These are phyloP conservation scores for Iselma pallidipennis DNA, from an alignment of 2,888 invertebrate species.

Conservation along the genomic window DNA sequence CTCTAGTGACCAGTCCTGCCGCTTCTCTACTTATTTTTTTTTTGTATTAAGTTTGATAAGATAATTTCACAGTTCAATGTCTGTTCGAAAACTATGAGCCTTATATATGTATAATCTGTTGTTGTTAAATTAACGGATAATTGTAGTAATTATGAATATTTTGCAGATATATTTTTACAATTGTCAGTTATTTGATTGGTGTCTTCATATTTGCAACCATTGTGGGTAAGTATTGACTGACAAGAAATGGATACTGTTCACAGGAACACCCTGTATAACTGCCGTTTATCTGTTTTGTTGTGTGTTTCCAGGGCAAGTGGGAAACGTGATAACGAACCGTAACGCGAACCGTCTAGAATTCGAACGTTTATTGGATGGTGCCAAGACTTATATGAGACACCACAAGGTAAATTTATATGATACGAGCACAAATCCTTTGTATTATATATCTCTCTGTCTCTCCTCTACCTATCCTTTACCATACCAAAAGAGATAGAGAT, in stretches of 20 bases:
- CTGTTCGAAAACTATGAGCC: conserved; percentile 54
- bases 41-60: too few species aligned
- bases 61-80: conserved; percentile 33
- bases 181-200: conserved; percentile 95
- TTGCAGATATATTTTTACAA: conserved; percentile 93
- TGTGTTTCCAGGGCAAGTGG: conserved; percentile 81
- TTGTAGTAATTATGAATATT: conserved; percentile 28
- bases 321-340: conserved; percentile 95
- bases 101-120: conserved; percentile 1
- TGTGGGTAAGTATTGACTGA: conserved; percentile 73
- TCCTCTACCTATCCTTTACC: background rate
- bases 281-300: too few species aligned
- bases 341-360: conserved; percentile 96
- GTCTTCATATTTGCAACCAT: conserved; percentile 98
- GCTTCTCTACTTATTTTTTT: conserved; percentile 27
- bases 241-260: too few species aligned
- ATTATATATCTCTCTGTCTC: background rate
- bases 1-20: conserved; percentile 55
- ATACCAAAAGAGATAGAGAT: too few species aligned
- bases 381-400: conserved; percentile 96
- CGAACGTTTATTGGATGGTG: conserved; percentile 91
- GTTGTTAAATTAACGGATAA: conserved; percentile 10
- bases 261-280: too few species aligned
- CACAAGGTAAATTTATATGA: conserved; percentile 71
- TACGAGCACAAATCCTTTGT: background rate